A percentile compares a stretch with the other conserved stretches of the same genome.
These are phyloP conservation scores for Murina feae DNA, from an alignment of 2,113 vertebrate species.

Conservation along the genomic window DNA sequence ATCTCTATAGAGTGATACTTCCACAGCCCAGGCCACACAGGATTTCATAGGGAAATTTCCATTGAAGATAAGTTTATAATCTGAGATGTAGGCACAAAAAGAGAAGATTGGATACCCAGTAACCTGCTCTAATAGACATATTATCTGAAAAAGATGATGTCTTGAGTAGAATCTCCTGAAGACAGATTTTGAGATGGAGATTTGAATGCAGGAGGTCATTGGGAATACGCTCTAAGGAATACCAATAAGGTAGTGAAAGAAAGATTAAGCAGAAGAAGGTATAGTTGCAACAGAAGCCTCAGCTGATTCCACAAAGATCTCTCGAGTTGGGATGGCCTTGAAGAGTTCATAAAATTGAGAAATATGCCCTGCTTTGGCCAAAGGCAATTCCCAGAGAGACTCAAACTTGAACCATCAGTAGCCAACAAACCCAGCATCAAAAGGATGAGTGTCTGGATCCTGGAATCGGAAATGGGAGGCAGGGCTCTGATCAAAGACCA, in stretches of 20 bases:
- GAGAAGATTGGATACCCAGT: not conserved
- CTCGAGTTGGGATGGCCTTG: not conserved
- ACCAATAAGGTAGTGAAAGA: not conserved
- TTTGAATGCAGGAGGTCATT: not conserved
- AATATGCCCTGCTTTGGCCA: not conserved
- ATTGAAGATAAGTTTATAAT: not conserved
- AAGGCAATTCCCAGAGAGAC: not conserved
- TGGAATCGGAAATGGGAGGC: not conserved
- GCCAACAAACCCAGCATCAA: not conserved
- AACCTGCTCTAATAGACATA: not conserved
- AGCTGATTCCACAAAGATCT: not conserved
- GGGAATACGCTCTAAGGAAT: not conserved
- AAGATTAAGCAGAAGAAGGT: not conserved
- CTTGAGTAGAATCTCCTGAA: not conserved
- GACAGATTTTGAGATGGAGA: not conserved
- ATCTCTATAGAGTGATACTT: not conserved
- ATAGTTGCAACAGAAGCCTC: not conserved
- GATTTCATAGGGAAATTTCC: not conserved
- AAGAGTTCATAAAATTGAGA: not conserved
- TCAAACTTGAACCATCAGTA: not conserved
- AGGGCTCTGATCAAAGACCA: not conserved
- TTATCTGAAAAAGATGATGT: slow-evolving; percentile 3
- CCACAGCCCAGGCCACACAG: not conserved
- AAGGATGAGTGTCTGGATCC: not conserved
- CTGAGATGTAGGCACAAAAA: not conserved